Conservation (phyloP, 2,113 vertebrate genomes). For the Tragelaphus scriptus region DNA sequence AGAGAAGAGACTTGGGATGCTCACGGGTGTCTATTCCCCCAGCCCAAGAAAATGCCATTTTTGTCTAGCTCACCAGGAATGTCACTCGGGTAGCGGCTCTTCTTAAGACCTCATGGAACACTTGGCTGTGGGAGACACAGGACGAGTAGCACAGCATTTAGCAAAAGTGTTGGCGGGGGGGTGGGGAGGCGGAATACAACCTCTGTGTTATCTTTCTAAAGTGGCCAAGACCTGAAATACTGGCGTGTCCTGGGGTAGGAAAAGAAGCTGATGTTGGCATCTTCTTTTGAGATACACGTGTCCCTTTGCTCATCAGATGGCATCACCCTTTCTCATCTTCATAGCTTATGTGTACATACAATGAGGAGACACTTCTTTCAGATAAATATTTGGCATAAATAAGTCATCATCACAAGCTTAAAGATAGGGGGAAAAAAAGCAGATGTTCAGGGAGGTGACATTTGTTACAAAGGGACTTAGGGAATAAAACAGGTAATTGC, state of each 20-base stretch:
- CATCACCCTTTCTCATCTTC: background rate
- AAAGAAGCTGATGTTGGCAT: background rate
- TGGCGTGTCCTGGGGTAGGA: background rate
- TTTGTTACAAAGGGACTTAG: background rate
- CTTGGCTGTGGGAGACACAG: background rate
- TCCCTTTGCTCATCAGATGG: background rate
- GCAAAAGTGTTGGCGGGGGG: background rate
- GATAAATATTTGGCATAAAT: constrained; percentile 29
- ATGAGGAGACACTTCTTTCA: background rate
- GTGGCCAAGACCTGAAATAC: background rate
- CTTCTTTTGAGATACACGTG: background rate
- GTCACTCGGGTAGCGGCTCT: background rate
- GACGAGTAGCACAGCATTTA: background rate
- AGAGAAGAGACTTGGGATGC: background rate
- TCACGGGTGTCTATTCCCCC: background rate
- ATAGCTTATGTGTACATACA: background rate
- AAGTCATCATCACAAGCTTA: constrained; percentile 4
- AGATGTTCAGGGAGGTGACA: background rate
- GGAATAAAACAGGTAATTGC: background rate
- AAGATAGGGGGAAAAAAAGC: background rate
- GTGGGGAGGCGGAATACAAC: background rate
- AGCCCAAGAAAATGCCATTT: background rate
- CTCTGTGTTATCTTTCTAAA: background rate
- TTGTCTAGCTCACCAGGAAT: background rate
- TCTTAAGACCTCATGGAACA: background rate